Evolutionary conservation across 2,888 invertebrate genomes (phyloP).

Genomic region (Drosophila macrospina): DNA sequence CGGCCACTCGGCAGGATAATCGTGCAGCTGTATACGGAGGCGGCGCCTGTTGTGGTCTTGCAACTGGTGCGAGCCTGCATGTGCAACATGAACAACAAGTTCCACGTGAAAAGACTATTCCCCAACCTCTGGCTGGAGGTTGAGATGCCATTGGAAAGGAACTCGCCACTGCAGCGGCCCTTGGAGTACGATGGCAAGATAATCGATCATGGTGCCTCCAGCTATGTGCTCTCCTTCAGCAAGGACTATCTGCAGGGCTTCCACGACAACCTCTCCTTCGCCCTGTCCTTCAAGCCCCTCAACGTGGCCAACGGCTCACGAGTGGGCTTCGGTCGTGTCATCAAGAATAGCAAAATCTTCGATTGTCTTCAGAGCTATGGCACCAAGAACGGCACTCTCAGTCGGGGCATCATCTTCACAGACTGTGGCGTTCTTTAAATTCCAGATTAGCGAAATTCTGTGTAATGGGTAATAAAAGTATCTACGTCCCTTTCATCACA

Average conservation of each 20-base stretch:
- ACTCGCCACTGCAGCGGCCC: conserved; percentile 28
- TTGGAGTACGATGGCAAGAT: conserved; percentile 69
- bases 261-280: conserved; percentile 58
- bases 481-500: neutral
- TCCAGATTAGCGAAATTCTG: neutral
- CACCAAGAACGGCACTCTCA: conserved; percentile 79
- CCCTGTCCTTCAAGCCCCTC: conserved; percentile 80
- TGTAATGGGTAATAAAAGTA: conserved; percentile 2
- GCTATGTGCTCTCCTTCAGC: conserved; percentile 66
- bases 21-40: conserved; percentile 74
- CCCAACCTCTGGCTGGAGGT: conserved; percentile 77
- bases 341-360: conserved; percentile 71
- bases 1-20: conserved; percentile 72
- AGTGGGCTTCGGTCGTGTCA: conserved; percentile 76
- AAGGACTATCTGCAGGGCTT: conserved; percentile 62
- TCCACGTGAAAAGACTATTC: conserved; percentile 62
- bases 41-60: conserved; percentile 71
- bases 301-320: conserved; percentile 71
- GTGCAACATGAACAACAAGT: conserved; percentile 53
- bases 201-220: conserved; percentile 61
- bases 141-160: conserved; percentile 39
- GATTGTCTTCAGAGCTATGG: conserved; percentile 74
- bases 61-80: conserved; percentile 70
- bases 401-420: conserved; percentile 64
- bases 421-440: conserved; percentile 69